Base-by-base conservation (phyloP, 1,140 invertebrate genomes). In the Trachelipus rathkii region DNA sequence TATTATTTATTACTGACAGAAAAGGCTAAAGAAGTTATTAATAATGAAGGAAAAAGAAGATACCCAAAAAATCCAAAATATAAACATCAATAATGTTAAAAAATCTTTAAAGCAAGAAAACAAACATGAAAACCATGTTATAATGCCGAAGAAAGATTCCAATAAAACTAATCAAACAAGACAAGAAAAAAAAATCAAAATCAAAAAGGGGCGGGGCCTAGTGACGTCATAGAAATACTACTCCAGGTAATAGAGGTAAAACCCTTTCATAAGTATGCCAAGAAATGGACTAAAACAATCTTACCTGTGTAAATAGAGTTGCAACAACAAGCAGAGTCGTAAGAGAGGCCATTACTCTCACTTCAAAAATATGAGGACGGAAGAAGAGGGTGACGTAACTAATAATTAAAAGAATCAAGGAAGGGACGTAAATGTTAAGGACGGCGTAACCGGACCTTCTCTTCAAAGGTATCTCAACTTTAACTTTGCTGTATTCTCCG, bases 301-400 rank as follows among this genome's bases (percentile, higher is more conserved):
- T 11, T n/a, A n/a, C n/a, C 46, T 73, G 72, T 4, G 44, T 73
- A 46, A 73, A 73, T 50, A 24, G 67, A 43, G 15, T 46, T 73
- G 15, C 11, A n/a, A 73, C 72, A 11, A 73, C 72, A 11, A 73
- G 72, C 0, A 73, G 72, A 60, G 72, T 10, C 0, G 72, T 73
- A 60, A 73, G 72, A 44, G 72, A 21, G 0, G 72, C 72, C 72
- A 73, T 73, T 21, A 73, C 72, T 60, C 72, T 73, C 72, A 73
- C 72, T 23, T 73, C 72, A 43, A 73, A 73, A 60, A 73, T 73
- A 8, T 73, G 0, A 7, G 45, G 13, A 33, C 72, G 53, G 46
- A 73, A 73, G 46, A 73, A 73, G 13, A 73, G 72, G 11, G 72
- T 73, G 7, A 53, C 72, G 44, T 73, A n/a, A 73, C 72, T 73